Conservation (phyloP, 2,888 invertebrate species). For the Melanchra persicariae region DNA sequence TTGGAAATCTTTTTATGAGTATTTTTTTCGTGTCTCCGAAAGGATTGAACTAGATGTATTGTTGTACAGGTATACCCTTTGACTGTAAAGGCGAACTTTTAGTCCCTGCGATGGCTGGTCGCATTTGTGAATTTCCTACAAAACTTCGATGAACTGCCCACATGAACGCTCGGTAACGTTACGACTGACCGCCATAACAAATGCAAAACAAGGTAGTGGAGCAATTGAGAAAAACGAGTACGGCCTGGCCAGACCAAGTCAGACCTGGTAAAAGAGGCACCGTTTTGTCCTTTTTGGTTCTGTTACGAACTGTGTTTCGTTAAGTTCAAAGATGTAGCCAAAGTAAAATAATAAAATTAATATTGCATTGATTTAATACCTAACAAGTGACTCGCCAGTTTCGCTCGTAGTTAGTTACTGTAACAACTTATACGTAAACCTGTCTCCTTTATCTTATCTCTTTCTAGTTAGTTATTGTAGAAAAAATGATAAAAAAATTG, state of each 20-base stretch:
- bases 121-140: neutral
- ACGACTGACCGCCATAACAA: neutral
- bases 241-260: neutral
- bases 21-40: neutral
- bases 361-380: no score
- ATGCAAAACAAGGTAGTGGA: neutral
- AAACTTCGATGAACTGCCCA: neutral
- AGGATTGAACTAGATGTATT: neutral
- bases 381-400: no score
- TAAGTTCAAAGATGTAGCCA: no score
- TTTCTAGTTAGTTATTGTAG: no score
- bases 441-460: no score
- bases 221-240: neutral
- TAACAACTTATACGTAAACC: no score
- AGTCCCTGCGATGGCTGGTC: neutral
- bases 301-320: no score
- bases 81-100: neutral
- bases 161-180: neutral
- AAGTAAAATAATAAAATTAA: no score
- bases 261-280: neutral
- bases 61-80: neutral
- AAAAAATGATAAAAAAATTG: no score
- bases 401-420: no score
- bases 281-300: neutral
- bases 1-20: constrained; percentile 6